Evolutionary conservation across 2,113 vertebrate genomes (phyloP), one percentile per base, ranked within the genome.

Genomic region (Platysteira castanea): DNA sequence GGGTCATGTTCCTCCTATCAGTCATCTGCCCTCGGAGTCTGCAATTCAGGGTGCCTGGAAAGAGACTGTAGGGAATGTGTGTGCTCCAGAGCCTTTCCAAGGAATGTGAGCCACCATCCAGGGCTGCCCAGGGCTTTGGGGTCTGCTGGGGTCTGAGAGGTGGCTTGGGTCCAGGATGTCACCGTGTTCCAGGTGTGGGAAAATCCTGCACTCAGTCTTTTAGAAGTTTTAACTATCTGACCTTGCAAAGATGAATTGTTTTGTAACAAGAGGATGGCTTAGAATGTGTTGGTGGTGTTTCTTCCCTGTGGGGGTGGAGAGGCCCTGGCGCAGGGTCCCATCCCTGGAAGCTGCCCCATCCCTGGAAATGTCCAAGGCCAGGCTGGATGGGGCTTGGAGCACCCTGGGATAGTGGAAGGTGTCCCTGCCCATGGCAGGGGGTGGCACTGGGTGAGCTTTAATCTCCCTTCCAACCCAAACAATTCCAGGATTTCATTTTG

Each of bases 21-120:
- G 13, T 37, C 61, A 44, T 60, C 44, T 77, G 76, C 59, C 63
- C 74, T 47, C 16, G 4, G 37, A 44, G 8, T 10, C 15, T 75
- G 82, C 53, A 33, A 2, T 37, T 65, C 73, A 7, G 49, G 7
- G 16, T 59, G 80, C 56, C 57, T 95, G 50, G 67, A 18, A 26
- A 2, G 86, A 49, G 71, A 3, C 63, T 35, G 18, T 3, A 27
- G 42, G 68, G 46, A 37, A 8, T 20, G 5, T 20, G 9, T 2
- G 44, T 26, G 31, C 56, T 81, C 24, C 73, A 11, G 39, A 60
- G 64, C 5, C 27, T 59, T 11, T 2, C 24, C 12, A 14, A 17
- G 75, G 76, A 37, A 1, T 0, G 0, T 12, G 13, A 83, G 61
- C 11, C n/a, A 4, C 47, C 2, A 0, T 0, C 5, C 31, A 2